phyloP scores from a whole-genome alignment of 2,797 vertebrate genomes.

The Rousettus madagascariensis region DNA sequence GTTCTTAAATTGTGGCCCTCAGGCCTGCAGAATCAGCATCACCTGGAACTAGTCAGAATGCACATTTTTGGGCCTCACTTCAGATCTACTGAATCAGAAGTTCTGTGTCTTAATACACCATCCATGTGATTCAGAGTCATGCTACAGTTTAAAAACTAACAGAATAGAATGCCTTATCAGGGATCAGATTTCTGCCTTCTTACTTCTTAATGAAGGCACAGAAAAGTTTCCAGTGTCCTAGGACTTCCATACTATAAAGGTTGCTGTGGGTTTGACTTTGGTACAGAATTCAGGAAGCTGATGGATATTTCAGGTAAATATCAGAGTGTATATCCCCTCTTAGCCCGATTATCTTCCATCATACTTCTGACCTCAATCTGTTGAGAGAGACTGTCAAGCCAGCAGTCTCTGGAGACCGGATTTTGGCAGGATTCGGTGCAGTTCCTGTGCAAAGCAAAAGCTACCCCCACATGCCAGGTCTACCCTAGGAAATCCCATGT shows the following conservation, averaged over 20 bases:
- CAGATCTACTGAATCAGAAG: not conserved
- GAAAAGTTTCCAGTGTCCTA: not conserved
- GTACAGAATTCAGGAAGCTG: not conserved
- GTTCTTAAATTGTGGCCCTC: not conserved
- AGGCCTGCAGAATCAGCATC: not conserved
- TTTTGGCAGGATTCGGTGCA: not conserved
- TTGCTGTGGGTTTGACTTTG: not conserved
- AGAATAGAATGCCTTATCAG: not conserved
- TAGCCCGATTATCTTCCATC: not conserved
- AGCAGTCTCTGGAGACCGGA: not conserved
- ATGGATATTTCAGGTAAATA: not conserved
- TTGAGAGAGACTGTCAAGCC: not conserved
- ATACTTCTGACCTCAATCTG: not conserved
- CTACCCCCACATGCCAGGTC: rapidly evolving
- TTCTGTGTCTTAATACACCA: not conserved
- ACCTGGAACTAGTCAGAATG: not conserved
- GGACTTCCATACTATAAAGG: not conserved
- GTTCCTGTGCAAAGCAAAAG: not conserved
- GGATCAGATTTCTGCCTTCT: not conserved
- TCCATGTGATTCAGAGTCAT: not conserved
- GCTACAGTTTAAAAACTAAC: not conserved
- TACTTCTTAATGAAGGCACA: not conserved
- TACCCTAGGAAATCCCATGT: not conserved
- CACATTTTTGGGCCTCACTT: not conserved
- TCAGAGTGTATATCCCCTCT: not conserved